These are phyloP conservation scores for Dendrocopos noguchii DNA, from an alignment of 2,113 vertebrate species.

Conservation along the genomic window DNA sequence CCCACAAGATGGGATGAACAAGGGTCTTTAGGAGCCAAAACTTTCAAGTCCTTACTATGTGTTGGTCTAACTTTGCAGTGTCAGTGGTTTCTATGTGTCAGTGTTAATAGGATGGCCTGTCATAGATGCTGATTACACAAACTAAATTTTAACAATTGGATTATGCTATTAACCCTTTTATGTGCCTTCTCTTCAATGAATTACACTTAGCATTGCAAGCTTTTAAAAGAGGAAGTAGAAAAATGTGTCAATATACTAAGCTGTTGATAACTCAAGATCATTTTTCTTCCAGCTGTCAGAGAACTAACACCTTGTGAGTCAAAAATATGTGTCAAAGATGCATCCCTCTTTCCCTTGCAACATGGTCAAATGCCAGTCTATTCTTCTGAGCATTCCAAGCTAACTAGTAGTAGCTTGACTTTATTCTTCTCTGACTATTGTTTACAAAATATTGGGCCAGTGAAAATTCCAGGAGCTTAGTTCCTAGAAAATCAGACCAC, in stretches of 20 bases:
- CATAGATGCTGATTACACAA: not conserved
- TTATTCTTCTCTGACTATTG: not conserved
- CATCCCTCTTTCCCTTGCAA: not conserved
- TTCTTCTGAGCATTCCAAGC: not conserved
- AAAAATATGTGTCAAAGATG: not conserved
- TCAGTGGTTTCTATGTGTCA: not conserved
- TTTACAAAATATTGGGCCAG: not conserved
- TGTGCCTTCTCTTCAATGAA: not conserved
- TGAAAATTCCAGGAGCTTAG: not conserved
- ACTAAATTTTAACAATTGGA: constrained; percentile 20
- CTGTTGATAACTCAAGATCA: not conserved
- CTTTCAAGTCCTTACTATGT: not conserved
- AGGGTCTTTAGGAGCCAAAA: not conserved
- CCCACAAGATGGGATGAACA: not conserved
- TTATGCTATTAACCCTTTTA: constrained; percentile 34
- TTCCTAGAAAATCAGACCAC: not conserved
- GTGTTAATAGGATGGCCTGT: not conserved
- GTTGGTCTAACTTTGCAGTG: not conserved
- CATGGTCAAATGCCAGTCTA: not conserved
- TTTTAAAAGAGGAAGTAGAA: not conserved
- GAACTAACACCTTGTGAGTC: not conserved
- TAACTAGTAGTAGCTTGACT: not conserved
- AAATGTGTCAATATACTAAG: not conserved
- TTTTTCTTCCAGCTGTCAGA: not conserved
- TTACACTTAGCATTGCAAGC: not conserved